Evolutionary conservation across 2,797 vertebrate species (phyloP).

Genomic region (Phrynocephalus vlangalii): DNA sequence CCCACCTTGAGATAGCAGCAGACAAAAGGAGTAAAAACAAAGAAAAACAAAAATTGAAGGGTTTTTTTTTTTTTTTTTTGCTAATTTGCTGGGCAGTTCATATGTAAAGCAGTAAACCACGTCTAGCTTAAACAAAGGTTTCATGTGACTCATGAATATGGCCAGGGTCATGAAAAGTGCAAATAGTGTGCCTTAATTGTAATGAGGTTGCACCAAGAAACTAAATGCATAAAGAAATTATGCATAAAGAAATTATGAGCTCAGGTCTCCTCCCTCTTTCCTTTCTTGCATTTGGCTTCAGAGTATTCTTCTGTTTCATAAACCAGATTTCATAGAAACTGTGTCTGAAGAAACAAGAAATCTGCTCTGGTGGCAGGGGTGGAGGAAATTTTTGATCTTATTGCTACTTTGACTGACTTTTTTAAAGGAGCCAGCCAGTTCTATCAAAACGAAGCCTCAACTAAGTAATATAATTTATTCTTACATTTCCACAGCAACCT

Average conservation of each 20-base stretch:
- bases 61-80: background rate
- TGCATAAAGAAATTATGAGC: background rate
- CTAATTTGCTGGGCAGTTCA: background rate
- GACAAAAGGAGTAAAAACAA: background rate
- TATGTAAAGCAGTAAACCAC: background rate
- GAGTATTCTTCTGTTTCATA: background rate
- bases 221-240: background rate
- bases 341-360: background rate
- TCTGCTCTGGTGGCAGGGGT: background rate
- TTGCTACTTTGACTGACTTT: background rate
- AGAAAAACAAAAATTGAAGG: background rate
- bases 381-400: background rate
- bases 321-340: background rate
- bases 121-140: background rate
- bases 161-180: background rate
- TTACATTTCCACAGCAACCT: background rate
- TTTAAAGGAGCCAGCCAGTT: background rate
- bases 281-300: background rate
- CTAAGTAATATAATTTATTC: background rate
- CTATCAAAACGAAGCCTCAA: background rate
- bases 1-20: background rate
- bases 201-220: background rate
- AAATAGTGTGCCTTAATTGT: background rate
- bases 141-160: background rate
- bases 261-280: background rate